Evolutionary conservation across 2,797 vertebrate species (phyloP).

Genomic region (Cottoperca gobio): DNA sequence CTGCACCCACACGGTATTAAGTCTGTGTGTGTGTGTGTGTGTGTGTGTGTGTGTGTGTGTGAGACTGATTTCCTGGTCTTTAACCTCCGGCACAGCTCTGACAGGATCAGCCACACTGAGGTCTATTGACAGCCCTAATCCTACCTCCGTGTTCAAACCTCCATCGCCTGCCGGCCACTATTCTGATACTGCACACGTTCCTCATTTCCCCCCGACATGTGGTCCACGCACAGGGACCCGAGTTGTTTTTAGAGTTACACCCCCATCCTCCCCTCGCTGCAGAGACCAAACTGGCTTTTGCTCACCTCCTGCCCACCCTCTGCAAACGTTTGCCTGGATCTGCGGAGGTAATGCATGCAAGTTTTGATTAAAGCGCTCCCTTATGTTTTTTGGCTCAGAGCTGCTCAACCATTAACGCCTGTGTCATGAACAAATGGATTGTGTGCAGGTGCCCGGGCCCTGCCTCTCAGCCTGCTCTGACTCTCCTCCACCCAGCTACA

Average conservation of each 20-base stretch:
- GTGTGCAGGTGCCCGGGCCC: slow-evolving; percentile 61
- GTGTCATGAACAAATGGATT: slow-evolving; percentile 78
- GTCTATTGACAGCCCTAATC: slow-evolving; percentile 79
- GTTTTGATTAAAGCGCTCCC: slow-evolving; percentile 81
- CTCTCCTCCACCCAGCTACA: slow-evolving; percentile 44
- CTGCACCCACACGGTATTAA: slow-evolving; percentile 54
- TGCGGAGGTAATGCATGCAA: slow-evolving; percentile 65
- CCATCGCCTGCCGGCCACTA: slow-evolving; percentile 61
- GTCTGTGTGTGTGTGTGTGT: slow-evolving; percentile 36
- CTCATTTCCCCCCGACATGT: slow-evolving; percentile 62
- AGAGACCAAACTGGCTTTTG: slow-evolving; percentile 26
- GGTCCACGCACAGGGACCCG: slow-evolving; percentile 44
- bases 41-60: slow-evolving; percentile 26
- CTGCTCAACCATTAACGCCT: slow-evolving; percentile 69
- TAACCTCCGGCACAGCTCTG: slow-evolving; percentile 69
- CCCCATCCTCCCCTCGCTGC: slow-evolving; percentile 16
- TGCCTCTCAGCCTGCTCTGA: slow-evolving; percentile 59
- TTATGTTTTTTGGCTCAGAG: slow-evolving; percentile 75
- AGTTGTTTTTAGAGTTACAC: slow-evolving; percentile 62
- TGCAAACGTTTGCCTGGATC: slow-evolving; percentile 57
- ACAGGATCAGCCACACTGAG: slow-evolving; percentile 80
- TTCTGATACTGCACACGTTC: slow-evolving; percentile 65
- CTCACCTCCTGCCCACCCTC: slow-evolving; percentile 53
- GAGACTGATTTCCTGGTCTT: slow-evolving; percentile 74
- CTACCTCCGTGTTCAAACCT: slow-evolving; percentile 68